Evolutionary conservation across 2,888 invertebrate species (phyloP).

Genomic region (Pantelozetes paolii): DNA sequence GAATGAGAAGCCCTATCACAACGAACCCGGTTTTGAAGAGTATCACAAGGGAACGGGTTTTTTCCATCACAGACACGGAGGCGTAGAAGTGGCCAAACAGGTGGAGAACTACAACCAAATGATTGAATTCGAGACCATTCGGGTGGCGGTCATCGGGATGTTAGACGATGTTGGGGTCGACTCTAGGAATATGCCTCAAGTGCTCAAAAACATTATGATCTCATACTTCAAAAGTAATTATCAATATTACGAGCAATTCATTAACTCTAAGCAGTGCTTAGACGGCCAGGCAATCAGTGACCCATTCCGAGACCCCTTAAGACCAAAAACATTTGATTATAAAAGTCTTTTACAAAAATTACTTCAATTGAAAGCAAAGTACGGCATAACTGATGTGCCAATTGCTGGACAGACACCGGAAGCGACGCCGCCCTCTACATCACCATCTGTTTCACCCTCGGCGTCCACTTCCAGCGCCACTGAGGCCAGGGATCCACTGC

Average conservation of each 20-base stretch:
- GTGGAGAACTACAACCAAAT: constrained; percentile 56
- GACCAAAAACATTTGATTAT: constrained; percentile 52
- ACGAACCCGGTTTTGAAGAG: constrained; percentile 62
- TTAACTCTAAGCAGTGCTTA: constrained; percentile 52
- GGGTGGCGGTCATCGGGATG: constrained; percentile 60
- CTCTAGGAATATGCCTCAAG: constrained; percentile 50
- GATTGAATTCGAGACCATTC: constrained; percentile 59
- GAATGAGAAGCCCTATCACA: constrained; percentile 62
- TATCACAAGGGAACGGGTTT: constrained; percentile 49
- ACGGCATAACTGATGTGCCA: neutral
- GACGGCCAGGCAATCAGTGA: constrained; percentile 55
- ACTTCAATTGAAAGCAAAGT: neutral
- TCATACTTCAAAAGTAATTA: constrained; percentile 48
- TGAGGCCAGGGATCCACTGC: neutral
- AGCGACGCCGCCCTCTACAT: neutral
- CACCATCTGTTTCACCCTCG: neutral
- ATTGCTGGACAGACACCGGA: neutral
- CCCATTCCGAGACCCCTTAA: constrained; percentile 53
- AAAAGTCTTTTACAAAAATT: constrained; percentile 46
- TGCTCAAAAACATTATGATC: constrained; percentile 49
- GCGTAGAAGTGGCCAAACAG: neutral
- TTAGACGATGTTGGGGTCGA: constrained; percentile 52
- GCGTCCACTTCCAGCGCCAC: no score
- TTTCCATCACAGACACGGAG: constrained; percentile 6
- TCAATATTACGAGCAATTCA: constrained; percentile 56